A percentile compares a stretch with the other conserved stretches of the same genome.
Evolutionary conservation across 1,140 invertebrate genomes (phyloP).

Genomic region (Pseudachorutes palmiensis): DNA sequence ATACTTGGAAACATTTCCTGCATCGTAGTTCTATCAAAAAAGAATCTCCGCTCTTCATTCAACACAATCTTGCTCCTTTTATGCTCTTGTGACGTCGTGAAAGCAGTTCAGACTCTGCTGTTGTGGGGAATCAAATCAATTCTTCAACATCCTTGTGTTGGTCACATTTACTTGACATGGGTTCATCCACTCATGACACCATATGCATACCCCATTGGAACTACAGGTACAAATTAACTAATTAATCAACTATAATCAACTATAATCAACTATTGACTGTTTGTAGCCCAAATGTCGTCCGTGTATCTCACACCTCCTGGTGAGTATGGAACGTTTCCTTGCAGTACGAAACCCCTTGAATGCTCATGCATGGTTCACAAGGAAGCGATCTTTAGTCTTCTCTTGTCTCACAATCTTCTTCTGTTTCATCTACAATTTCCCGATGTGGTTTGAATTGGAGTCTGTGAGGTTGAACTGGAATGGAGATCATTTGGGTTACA

Average conservation of each 20-base stretch:
- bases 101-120: not conserved
- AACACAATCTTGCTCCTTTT: not conserved
- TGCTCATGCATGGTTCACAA: not conserved
- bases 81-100: not conserved
- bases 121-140: not conserved
- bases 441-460: not conserved
- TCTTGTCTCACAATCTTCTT: not conserved
- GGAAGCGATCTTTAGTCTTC: not conserved
- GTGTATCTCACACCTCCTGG: not conserved
- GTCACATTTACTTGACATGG: not conserved
- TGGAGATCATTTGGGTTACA: too few relatives aligned
- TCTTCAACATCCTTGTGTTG: not conserved
- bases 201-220: not conserved
- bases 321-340: not conserved
- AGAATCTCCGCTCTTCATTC: not conserved
- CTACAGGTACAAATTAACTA: not conserved
- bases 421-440: not conserved
- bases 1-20: not conserved
- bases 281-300: not conserved
- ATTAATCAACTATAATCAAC: not conserved
- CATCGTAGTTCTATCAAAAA: not conserved
- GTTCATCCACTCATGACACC: not conserved
- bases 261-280: not conserved
- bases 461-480: not conserved
- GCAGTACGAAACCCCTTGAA: not conserved